Conservation (phyloP, 2,888 invertebrate species). For the Machimus rusticus region DNA sequence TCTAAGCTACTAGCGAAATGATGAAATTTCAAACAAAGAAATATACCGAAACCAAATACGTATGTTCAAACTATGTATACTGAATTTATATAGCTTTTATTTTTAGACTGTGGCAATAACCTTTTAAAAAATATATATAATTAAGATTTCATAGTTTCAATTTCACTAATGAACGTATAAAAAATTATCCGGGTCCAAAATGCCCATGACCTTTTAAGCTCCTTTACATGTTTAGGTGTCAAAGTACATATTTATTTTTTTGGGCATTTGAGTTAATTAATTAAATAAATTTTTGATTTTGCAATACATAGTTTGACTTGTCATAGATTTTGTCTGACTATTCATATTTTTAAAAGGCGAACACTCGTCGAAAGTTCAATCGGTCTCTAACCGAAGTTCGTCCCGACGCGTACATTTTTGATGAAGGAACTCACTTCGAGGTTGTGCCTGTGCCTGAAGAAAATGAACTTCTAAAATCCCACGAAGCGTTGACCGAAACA, state of each 20-base stretch:
- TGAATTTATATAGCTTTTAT: too few species aligned
- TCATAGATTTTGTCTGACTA: background rate
- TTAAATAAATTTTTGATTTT: background rate
- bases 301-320: background rate
- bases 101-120: too few species aligned
- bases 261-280: background rate
- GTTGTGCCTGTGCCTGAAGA: conserved; percentile 75
- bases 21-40: too few species aligned
- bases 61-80: too few species aligned
- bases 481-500: conserved; percentile 59
- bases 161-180: too few species aligned
- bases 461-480: conserved; percentile 64
- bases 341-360: background rate
- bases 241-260: background rate
- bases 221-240: too few species aligned
- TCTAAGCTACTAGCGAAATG: too few species aligned
- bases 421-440: conserved; percentile 70
- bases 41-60: too few species aligned
- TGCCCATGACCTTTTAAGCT: background rate
- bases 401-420: conserved; percentile 68
- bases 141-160: too few species aligned
- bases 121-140: too few species aligned
- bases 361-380: conserved; percentile 63
- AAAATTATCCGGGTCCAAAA: background rate
- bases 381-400: conserved; percentile 73